A percentile compares a stretch with the other conserved stretches of the same genome.
Conservation (phyloP, 2,113 vertebrate genomes). For the Hippocampus barbouri region DNA sequence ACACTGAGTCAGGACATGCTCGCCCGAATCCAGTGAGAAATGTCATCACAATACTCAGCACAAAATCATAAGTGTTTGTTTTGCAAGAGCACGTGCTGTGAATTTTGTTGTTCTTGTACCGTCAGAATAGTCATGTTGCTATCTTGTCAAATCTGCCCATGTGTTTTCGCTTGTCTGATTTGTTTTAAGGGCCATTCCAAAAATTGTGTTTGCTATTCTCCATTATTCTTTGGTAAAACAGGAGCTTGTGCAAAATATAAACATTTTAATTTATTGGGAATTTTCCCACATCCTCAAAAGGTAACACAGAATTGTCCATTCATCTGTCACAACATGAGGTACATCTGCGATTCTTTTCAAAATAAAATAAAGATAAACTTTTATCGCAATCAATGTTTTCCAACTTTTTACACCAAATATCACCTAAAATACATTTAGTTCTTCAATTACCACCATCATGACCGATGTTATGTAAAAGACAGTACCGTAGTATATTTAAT, state of each 20-base stretch:
- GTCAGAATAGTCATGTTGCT: constrained; percentile 11
- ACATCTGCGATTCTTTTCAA: background rate
- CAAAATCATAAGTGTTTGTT: constrained; percentile 47
- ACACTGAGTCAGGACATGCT: constrained; percentile 65
- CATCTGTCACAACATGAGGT: background rate
- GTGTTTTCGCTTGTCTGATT: background rate
- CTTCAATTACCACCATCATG: too few species aligned
- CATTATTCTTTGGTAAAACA: background rate
- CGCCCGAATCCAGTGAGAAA: constrained; percentile 52
- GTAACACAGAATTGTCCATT: constrained; percentile 17
- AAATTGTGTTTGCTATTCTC: constrained; percentile 8
- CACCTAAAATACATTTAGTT: too few species aligned
- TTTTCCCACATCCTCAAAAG: constrained; percentile 30
- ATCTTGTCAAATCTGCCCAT: background rate
- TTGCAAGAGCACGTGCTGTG: constrained; percentile 35
- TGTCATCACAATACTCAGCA: constrained; percentile 63
- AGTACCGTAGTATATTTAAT: too few species aligned
- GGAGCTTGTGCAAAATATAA: background rate
- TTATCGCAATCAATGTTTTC: too few species aligned
- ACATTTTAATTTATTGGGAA: background rate
- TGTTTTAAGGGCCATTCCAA: constrained; percentile 11
- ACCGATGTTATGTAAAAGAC: too few species aligned
- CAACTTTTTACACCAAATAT: too few species aligned
- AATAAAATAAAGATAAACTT: background rate
- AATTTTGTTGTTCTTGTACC: constrained; percentile 33